Evolutionary conservation across 1,140 invertebrate species (phyloP).

Genomic region (Pachyrhynchus sulphureomaculatus): DNA sequence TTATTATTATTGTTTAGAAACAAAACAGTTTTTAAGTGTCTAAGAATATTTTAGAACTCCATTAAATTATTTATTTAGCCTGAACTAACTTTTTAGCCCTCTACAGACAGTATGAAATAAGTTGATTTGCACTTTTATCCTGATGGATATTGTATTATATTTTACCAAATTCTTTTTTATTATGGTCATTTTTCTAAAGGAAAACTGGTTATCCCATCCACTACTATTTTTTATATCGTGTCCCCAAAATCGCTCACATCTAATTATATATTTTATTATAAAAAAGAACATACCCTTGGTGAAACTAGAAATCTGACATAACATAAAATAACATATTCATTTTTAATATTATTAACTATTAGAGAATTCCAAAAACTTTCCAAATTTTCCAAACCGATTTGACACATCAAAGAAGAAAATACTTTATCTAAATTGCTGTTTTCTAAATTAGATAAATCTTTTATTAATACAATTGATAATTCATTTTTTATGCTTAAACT

Average conservation of each 20-base stretch:
- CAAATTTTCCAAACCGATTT: conserved; percentile 17
- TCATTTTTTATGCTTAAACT: conserved; percentile 17
- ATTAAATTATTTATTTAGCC: no score
- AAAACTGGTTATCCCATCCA: no score
- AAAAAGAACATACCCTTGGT: conserved; percentile 9
- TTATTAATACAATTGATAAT: conserved; percentile 10
- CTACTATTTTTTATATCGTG: not conserved
- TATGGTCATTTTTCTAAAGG: no score
- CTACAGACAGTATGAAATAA: no score
- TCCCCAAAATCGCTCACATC: not conserved
- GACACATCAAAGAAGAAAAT: conserved; percentile 6
- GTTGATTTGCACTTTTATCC: no score
- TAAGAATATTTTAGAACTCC: no score
- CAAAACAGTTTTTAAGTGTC: no score
- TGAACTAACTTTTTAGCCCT: no score
- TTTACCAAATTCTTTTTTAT: no score
- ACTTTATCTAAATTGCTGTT: conserved; percentile 5
- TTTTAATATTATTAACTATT: not conserved
- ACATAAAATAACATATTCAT: conserved; percentile 17
- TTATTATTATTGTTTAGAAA: no score
- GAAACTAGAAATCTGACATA: conserved; percentile 23
- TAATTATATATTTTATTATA: not conserved
- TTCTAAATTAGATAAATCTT: conserved; percentile 8
- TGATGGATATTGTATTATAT: no score
- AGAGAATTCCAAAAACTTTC: conserved; percentile 20